Evolutionary conservation across 2,888 invertebrate genomes (phyloP), one percentile per base, ranked within the genome.

Genomic region (Aelia acuminata): DNA sequence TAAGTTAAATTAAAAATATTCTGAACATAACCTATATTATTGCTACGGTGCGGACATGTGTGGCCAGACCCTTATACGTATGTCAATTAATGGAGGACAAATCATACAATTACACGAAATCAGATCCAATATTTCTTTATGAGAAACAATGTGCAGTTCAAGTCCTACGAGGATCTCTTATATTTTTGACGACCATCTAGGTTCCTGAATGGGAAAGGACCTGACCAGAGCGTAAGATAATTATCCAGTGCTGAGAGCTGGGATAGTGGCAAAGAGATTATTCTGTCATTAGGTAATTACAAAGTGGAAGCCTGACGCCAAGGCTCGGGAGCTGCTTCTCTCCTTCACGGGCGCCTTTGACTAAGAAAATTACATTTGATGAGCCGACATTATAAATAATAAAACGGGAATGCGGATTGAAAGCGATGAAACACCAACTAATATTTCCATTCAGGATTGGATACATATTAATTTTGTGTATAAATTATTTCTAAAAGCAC

Each of bases 231-330:
- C 10, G 3, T 22, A n/a, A 53, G 53, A n/a, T 53, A 53, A 53
- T n/a, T 53, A 53, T 20, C 53, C 53, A 22, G 53, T 53, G n/a
- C n/a, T n/a, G 53, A 53, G n/a, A 3, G 22, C n/a, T 8, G 53
- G 53, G 8, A n/a, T 53, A 53, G 47, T 48, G 84, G 47, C 84
- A 84, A 84, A 84, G 84, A 84, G 84, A 84, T 84, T 84, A 84
- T 84, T 84, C 47, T 84, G 43, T 48, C 84, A 84, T 84, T 84
- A 84, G 39, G 84, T 84, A 84, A 84, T 84, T 84, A 84, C 84
- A 84, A 84, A 26, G n/a, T 15, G 84, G 84, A 48, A 84, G 26
- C 26, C n/a, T 43, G 47, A 48, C 84, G n/a, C 48, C 39, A 48
- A 47, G 10, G 84, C 47, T 48, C 47, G 47, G 26, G 26, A 43